Percentiles rank a stretch among this genome's conserved stretches.
Evolutionary conservation across 2,113 vertebrate genomes (phyloP).

Genomic region (Indri indri): DNA sequence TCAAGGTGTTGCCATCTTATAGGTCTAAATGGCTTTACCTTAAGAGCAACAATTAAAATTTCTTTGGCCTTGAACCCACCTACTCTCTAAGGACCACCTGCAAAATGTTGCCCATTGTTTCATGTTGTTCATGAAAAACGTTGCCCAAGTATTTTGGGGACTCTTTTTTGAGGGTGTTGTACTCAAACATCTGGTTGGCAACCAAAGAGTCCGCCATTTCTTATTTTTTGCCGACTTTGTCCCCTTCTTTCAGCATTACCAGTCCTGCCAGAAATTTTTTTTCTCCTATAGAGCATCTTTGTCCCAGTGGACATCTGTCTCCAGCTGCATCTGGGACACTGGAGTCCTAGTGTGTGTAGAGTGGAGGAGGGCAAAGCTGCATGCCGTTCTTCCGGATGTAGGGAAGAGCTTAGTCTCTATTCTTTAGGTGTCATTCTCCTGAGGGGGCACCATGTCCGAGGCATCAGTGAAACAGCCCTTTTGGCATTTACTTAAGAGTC

Average conservation of each 20-base stretch:
- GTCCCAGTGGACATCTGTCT: not conserved
- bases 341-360: not conserved
- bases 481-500: not conserved
- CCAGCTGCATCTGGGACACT: not conserved
- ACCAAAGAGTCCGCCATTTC: not conserved
- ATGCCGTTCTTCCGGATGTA: not conserved
- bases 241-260: not conserved
- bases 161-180: not conserved
- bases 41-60: not conserved
- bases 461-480: not conserved
- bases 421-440: not conserved
- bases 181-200: not conserved
- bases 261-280: not conserved
- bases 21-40: not conserved
- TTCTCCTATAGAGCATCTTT: not conserved
- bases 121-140: not conserved
- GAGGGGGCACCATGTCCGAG: not conserved
- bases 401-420: not conserved
- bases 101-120: not conserved
- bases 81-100: not conserved
- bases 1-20: not conserved
- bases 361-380: accelerated
- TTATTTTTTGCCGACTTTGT: not conserved
- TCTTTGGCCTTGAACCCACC: not conserved
- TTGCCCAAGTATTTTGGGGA: not conserved